A percentile compares a stretch with the other conserved stretches of the same genome.
phyloP scores from a whole-genome alignment of 2,797 vertebrate genomes.

The Emydoidea blandingii region DNA sequence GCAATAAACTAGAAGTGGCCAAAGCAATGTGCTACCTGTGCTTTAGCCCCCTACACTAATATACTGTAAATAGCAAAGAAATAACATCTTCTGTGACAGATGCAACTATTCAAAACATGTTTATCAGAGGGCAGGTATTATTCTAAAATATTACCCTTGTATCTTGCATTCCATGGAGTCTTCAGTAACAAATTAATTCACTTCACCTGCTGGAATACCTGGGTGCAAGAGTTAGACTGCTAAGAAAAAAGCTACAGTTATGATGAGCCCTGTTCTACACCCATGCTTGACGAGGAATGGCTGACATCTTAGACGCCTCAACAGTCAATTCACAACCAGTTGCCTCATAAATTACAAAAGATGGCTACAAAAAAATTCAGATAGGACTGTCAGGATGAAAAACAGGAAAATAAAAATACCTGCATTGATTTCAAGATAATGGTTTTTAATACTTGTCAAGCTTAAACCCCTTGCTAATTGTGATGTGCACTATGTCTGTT shows the following conservation, averaged over 20 bases:
- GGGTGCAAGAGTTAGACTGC: not conserved
- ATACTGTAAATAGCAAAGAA: too few species aligned
- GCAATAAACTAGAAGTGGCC: too few species aligned
- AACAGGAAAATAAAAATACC: not conserved
- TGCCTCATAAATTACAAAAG: not conserved
- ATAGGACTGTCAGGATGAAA: not conserved
- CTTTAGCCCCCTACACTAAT: too few species aligned
- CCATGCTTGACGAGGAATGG: not conserved
- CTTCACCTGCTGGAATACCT: not conserved
- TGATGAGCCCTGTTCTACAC: not conserved
- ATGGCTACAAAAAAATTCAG: not conserved
- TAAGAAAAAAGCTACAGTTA: not conserved
- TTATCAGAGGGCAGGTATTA: too few species aligned
- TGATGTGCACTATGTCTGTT: not conserved
- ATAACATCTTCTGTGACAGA: too few species aligned
- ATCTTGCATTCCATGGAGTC: not conserved
- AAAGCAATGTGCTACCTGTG: too few species aligned
- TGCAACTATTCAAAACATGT: too few species aligned
- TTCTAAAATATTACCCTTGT: not conserved
- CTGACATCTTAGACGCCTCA: not conserved
- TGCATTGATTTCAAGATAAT: not conserved
- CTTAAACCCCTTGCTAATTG: not conserved
- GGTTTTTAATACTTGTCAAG: not conserved
- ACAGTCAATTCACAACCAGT: not conserved
- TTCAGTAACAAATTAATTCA: not conserved